These are phyloP conservation scores for Aradus depressus DNA, from an alignment of 2,888 invertebrate species.

Conservation along the genomic window DNA sequence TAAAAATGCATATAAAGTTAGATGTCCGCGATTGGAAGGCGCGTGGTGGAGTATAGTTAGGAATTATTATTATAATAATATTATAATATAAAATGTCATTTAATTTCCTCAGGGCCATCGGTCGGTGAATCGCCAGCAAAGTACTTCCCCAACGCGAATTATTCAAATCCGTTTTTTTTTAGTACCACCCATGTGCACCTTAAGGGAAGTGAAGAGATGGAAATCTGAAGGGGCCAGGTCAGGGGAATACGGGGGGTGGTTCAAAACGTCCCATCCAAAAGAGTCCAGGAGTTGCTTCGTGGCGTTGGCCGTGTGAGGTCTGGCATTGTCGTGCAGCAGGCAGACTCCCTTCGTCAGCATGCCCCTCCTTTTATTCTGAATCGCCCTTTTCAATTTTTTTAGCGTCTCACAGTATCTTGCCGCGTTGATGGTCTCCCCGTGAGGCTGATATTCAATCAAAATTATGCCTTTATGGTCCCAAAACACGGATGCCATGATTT, in stretches of 20 bases:
- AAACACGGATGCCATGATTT: conserved; percentile 31
- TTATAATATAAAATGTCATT: no score
- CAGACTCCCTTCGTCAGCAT: conserved; percentile 23
- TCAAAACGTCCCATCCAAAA: conserved; percentile 25
- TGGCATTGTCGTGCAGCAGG: conserved; percentile 28
- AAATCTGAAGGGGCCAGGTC: conserved; percentile 18
- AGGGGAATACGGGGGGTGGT: conserved; percentile 24
- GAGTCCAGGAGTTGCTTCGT: conserved; percentile 18
- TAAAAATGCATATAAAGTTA: no score
- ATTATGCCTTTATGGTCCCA: conserved; percentile 29
- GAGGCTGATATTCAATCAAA: conserved; percentile 24
- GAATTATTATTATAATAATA: no score
- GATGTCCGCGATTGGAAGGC: no score
- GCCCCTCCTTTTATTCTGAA: conserved; percentile 26
- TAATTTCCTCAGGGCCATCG: no score
- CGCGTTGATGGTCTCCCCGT: conserved; percentile 23
- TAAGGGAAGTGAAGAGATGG: conserved; percentile 18
- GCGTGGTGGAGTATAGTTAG: no score
- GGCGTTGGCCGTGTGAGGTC: conserved; percentile 22
- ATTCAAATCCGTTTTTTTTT: no score
- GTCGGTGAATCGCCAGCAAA: no score
- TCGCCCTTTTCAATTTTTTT: conserved; percentile 20
- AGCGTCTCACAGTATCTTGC: conserved; percentile 22
- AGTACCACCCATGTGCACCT: conserved; percentile 15
- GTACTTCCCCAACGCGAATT: no score